Evolutionary conservation across 1,140 invertebrate species (phyloP), one percentile per base, ranked within the genome.

Genomic region (Kradibia gibbosae): DNA sequence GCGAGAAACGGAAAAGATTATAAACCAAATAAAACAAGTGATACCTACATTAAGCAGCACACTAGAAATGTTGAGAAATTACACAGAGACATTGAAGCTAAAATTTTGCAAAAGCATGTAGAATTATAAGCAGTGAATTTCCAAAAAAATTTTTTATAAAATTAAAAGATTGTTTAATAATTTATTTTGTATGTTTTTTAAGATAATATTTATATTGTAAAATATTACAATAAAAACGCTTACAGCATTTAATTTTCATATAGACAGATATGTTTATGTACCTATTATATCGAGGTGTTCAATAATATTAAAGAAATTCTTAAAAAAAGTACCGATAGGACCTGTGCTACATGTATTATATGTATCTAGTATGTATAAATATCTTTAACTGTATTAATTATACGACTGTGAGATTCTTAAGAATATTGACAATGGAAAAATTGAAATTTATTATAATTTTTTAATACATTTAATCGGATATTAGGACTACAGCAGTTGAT

Each of bases 1-100:
- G 87, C 86, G 11, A 84, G 83, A 57, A 86, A 87, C 82, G 86
- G 88, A 62, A 88, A 89, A 76, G 22, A 83, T 8, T 86, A 87
- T 22, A 48, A 89, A 42, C 85, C 88, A 34, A 87, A 90, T 84
- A 83, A 85, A 80, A 88, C 86, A n/a, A 77, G 72, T 88, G 93
- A 96, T 83, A 93, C 96, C 82, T 93, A 93, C 75, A 95, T 97
- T 55, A 96, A 96, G 88, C 96, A 97, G 84, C 95, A 97, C 87
- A 91, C 94, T 17, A 93, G 95, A 82, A 96, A 96, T 88, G 95
- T 98, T 0, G 96, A 97, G 86, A 98, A 98, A 91, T 88, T 98
- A 55, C 97, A 98, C 89, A 91, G 93, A 28, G 94, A 96, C 84
- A 89, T 98, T 13, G 96, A 98, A 90, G 92, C 92, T 72, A 94